Evolutionary conservation across 2,888 invertebrate species (phyloP), one percentile per base, ranked within the genome.

Genomic region (Parnassius orleans): DNA sequence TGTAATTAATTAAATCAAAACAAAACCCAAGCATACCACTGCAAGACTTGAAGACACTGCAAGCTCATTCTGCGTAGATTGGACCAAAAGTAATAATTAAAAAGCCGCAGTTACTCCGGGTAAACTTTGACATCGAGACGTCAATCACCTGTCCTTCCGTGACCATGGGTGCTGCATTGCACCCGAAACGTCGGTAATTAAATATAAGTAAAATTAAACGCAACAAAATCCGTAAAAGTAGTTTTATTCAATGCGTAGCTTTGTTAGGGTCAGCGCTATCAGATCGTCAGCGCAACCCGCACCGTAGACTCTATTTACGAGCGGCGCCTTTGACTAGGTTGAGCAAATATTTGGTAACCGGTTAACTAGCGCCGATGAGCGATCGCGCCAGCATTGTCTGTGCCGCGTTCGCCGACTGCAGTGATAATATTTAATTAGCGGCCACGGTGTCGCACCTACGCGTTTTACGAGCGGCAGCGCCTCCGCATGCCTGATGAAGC

Each of bases 361-460:
- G 86, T 86, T 86, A 87, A 86, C 85, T 85, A 86, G 83, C 83
- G 81, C 84, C 83, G 84, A 86, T 87, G 84, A 85, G 78, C 80
- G 83, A 83, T 83, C 81, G 77, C 81, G 77, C 81, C 75, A 86
- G 80, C 75, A 87, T 90, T 90, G 89, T 89, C 84, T 87, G 82
- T 80, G 76, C 48, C 48, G 48, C 76, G 46, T 24, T 75, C 76
- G 78, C 83, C 83, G 85, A 81, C 81, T 80, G 79, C 75, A 76
- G 81, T 87, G 87, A 87, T 89, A 89, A 90, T 90, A 89, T 90
- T 89, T 90, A 90, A 90, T 90, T 88, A 90, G 88, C 83, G 84
- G 80, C 81, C 76, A 70, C 79, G 82, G 77, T 84, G 86, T 90
- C 84, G 83, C 89, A 87, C 90, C 89, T 87, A 77, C 81, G 69